A percentile compares a stretch with the other conserved stretches of the same genome.
These are phyloP conservation scores for Bambusicola thoracicus DNA, from an alignment of 2,113 vertebrate species.

Conservation along the genomic window DNA sequence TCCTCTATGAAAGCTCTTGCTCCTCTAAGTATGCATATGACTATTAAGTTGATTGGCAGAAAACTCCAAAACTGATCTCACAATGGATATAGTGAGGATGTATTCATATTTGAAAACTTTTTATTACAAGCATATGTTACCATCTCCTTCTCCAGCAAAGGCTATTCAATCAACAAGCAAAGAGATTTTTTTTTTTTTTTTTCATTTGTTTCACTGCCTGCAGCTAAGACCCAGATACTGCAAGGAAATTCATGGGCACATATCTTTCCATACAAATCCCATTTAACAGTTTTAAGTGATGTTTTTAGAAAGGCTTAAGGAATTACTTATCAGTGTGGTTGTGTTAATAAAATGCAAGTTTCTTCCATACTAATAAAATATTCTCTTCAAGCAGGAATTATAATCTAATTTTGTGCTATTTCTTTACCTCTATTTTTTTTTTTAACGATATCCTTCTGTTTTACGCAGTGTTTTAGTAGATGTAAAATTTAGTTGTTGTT, in stretches of 20 bases:
- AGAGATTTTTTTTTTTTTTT: neutral
- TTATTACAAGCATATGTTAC: neutral
- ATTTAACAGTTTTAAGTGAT: neutral
- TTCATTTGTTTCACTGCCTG: constrained; percentile 5
- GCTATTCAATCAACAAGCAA: neutral
- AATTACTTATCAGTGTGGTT: neutral
- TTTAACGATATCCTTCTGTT: neutral
- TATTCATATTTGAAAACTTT: neutral
- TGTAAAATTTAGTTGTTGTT: neutral
- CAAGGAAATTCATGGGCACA: neutral
- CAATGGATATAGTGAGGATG: neutral
- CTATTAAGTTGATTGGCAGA: neutral
- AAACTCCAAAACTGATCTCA: neutral
- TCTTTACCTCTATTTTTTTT: neutral
- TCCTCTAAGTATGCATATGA: neutral
- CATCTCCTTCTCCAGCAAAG: neutral
- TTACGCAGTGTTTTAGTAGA: neutral
- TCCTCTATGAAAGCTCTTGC: neutral
- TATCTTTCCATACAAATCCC: neutral
- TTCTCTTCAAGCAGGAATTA: neutral
- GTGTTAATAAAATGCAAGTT: neutral
- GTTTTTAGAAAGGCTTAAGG: constrained; percentile 12
- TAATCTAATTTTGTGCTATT: neutral
- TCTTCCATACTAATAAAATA: neutral
- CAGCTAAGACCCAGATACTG: neutral